Evolutionary conservation across 2,113 vertebrate genomes (phyloP).

Genomic region (Chlorodrepanis virens): DNA sequence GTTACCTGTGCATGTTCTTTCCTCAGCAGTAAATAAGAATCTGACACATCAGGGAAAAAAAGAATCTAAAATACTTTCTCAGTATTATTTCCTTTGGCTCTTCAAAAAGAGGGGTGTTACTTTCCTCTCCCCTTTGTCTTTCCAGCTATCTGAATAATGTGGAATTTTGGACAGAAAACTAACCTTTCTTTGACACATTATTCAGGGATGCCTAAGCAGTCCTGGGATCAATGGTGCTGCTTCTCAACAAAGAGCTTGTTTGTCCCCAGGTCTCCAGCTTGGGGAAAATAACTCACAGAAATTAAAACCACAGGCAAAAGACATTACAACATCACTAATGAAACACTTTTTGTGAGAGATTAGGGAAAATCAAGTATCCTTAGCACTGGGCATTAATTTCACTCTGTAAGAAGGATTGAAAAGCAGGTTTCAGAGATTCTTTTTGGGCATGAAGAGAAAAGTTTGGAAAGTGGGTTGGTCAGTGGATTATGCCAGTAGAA

Average conservation of each 20-base stretch:
- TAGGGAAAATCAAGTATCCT: neutral
- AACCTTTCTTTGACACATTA: neutral
- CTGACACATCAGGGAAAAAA: neutral
- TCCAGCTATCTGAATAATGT: neutral
- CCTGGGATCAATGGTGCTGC: neutral
- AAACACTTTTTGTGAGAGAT: neutral
- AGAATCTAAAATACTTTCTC: neutral
- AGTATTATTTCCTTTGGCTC: neutral
- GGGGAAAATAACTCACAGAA: neutral
- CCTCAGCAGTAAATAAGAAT: neutral
- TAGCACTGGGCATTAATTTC: neutral
- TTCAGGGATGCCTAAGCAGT: neutral
- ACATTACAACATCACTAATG: neutral
- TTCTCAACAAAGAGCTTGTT: neutral
- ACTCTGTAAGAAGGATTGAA: neutral
- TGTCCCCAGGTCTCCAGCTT: neutral
- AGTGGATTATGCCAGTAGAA: neutral
- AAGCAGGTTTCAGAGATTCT: neutral
- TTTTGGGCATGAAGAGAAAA: neutral
- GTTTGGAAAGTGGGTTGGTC: neutral
- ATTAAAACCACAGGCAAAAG: neutral
- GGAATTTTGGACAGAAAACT: neutral
- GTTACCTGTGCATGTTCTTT: neutral
- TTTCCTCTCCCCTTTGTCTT: neutral
- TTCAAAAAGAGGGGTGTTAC: neutral